A percentile compares a stretch with the other conserved stretches of the same genome.
Evolutionary conservation across 2,888 invertebrate species (phyloP).

Genomic region (Rhabditoides inermis): DNA sequence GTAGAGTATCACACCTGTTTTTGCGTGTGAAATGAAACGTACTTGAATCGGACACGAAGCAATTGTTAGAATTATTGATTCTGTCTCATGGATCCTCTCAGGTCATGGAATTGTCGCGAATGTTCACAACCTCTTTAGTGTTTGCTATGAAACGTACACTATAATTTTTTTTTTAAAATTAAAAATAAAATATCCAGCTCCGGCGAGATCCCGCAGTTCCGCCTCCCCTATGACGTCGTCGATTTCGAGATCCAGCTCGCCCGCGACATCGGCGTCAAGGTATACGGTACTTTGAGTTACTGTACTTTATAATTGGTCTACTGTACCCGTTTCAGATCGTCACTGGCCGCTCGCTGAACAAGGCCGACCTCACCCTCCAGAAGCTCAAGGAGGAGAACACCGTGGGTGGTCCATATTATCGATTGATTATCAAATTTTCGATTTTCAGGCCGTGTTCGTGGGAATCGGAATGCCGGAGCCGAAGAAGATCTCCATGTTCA

Average conservation of each 20-base stretch:
- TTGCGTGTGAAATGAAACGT: too few species aligned
- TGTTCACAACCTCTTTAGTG: too few species aligned
- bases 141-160: too few species aligned
- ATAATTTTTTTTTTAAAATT: too few species aligned
- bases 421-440: neutral
- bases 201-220: conserved; percentile 91
- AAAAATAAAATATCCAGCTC: conserved; percentile 63
- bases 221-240: conserved; percentile 82
- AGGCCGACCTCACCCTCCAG: conserved; percentile 57
- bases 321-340: conserved; percentile 54
- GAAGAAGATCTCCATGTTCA: conserved; percentile 71
- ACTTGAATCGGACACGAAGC: too few species aligned
- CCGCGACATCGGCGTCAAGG: conserved; percentile 80
- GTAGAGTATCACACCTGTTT: too few species aligned
- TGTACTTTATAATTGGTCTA: conserved; percentile 2
- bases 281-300: too few species aligned
- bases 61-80: too few species aligned
- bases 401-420: neutral
- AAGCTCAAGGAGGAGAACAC: conserved; percentile 56
- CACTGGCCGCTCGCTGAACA: conserved; percentile 66
- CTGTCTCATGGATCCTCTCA: too few species aligned
- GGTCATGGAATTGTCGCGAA: too few species aligned
- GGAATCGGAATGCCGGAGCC: conserved; percentile 75
- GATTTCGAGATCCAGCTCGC: conserved; percentile 84
- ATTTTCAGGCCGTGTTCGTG: conserved; percentile 65